A percentile compares a stretch with the other conserved stretches of the same genome.
Evolutionary conservation across 2,888 invertebrate genomes (phyloP).

Genomic region (Himalopsyche tibetana): DNA sequence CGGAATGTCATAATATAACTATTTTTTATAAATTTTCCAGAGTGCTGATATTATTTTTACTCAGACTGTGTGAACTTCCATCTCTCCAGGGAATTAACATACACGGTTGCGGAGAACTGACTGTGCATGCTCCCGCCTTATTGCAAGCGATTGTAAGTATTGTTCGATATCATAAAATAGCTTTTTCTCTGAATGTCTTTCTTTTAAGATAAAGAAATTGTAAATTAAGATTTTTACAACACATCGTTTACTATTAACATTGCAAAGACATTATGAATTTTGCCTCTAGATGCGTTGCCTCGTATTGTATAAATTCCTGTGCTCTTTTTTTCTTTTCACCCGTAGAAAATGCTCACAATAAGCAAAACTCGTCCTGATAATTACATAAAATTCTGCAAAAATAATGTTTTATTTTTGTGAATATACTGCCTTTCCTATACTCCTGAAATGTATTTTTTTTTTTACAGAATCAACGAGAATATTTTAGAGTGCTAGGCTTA

Average conservation of each 20-base stretch:
- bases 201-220: too few species aligned
- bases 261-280: too few species aligned
- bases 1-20: not conserved
- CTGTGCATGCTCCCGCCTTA: slow-evolving; percentile 54
- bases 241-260: too few species aligned
- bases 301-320: too few species aligned
- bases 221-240: too few species aligned
- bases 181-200: not conserved
- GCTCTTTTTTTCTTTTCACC: too few species aligned
- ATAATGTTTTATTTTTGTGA: too few species aligned
- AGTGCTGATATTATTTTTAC: slow-evolving; percentile 55
- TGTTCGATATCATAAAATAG: not conserved
- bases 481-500: slow-evolving; percentile 58
- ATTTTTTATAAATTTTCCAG: slow-evolving; percentile 53
- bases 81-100: slow-evolving; percentile 59
- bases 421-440: too few species aligned
- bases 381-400: too few species aligned
- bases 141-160: slow-evolving; percentile 62
- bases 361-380: too few species aligned
- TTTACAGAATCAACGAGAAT: slow-evolving; percentile 55
- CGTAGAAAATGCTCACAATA: too few species aligned
- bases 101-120: slow-evolving; percentile 62
- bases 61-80: slow-evolving; percentile 58
- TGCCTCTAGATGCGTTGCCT: too few species aligned
- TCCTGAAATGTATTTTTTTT: not conserved